These are phyloP conservation scores for Microchrysa polita DNA, from an alignment of 2,888 invertebrate species.

Conservation along the genomic window DNA sequence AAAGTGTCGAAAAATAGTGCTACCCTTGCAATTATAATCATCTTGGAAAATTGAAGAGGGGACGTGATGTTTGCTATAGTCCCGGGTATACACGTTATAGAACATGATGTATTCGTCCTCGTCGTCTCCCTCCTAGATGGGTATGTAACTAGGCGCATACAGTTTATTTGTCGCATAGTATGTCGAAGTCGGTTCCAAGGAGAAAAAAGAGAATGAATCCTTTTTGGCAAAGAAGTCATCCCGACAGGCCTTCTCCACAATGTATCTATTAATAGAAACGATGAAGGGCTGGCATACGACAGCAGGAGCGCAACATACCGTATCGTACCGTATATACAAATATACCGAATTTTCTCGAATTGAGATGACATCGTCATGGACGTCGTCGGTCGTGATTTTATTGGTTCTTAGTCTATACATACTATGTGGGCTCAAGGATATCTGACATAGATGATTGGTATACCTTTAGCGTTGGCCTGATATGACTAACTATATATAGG, in stretches of 20 bases:
- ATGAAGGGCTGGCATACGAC: conserved; percentile 1
- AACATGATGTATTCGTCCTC: no score
- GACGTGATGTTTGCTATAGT: conserved; percentile 11
- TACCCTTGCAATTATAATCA: conserved; percentile 51
- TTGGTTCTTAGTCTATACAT: conserved; percentile 32
- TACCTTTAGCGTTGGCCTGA: conserved; percentile 17
- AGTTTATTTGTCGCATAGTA: neutral
- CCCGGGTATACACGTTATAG: no score
- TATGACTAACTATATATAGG: no score
- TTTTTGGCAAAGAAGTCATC: conserved; percentile 30
- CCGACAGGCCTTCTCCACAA: neutral
- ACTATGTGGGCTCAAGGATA: conserved; percentile 38
- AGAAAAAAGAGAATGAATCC: neutral
- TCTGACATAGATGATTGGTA: conserved; percentile 38
- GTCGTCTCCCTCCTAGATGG: conserved; percentile 14
- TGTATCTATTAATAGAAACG: conserved; percentile 23
- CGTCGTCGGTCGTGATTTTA: conserved; percentile 33
- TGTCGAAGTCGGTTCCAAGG: neutral
- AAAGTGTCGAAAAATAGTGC: conserved; percentile 50
- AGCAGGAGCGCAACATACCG: no score
- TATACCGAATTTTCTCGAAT: neutral
- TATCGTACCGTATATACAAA: no score
- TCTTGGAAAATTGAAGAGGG: conserved; percentile 46
- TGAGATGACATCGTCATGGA: neutral
- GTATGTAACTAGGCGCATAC: conserved; percentile 21